Base-by-base conservation (phyloP, 1,140 invertebrate species). In the Aphaenogaster rudis region DNA sequence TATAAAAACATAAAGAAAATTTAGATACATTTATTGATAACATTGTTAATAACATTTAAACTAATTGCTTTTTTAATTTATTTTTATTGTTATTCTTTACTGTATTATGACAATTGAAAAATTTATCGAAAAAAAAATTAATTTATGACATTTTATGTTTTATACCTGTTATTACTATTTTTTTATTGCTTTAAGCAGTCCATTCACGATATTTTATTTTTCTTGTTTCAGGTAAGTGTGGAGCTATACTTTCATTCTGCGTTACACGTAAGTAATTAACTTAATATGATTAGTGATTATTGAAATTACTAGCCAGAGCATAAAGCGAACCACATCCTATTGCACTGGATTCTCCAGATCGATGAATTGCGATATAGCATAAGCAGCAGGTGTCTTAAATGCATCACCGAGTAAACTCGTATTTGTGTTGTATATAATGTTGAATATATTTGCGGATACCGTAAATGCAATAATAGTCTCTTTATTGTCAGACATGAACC, bases 201-300 rank as follows among this genome's bases (percentile, higher is more conserved):
- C 9, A 15, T 59, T 59, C 2, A 48, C 13, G 5, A 74, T 61
- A 39, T 76, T 15, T 61, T 36, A 7, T 48, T 76, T 76, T 84
- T 61, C 3, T 76, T 84, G 42, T 84, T 84, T 84, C n/a, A 84
- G 80, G 80, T 84, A 84, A 84, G 80, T 84, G 80, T n/a, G 11
- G 7, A 48, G 36, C 39, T n/a, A 59, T 61, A 76, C 28, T 63
- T 33, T 74, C 28, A 59, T 84, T 76, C 77, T 42, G 45, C 54
- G 7, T 54, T 28, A 39, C 13, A 84, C 42, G 80, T 84, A 84
- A 84, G 80, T 84, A 72, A 72, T 82, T 48, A 13, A 74, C 48
- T 59, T 17, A 48, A 61, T 33, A 28, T 84, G 4, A 48, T 59
- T 15, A 36, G 17, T 2, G 36, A 59, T 59, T 33, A 81, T 42